Evolutionary conservation across 2,888 invertebrate species (phyloP).

Genomic region (Nipponacmea schrenckii): DNA sequence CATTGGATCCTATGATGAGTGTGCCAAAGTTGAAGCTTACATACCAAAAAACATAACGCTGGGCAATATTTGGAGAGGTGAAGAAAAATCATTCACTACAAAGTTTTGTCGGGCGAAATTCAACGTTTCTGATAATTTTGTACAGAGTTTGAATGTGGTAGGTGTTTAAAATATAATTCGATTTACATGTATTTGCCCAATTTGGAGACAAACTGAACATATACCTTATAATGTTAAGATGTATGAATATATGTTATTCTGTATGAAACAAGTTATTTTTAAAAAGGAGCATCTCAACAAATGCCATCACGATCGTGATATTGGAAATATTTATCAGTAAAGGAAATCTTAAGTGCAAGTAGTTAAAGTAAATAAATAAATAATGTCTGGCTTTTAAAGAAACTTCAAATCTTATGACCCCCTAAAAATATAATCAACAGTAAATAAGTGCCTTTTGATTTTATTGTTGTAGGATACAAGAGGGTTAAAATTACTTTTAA

Average conservation of each 20-base stretch:
- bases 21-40: constrained; percentile 31
- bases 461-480: constrained; percentile 34
- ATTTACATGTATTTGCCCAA: no score
- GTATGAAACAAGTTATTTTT: not conserved
- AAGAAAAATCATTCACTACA: constrained; percentile 27
- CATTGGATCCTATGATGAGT: constrained; percentile 50
- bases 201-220: not conserved
- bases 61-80: constrained; percentile 14
- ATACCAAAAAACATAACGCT: constrained; percentile 17
- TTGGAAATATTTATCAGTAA: no score
- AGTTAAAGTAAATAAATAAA: no score
- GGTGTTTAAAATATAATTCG: not conserved
- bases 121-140: constrained; percentile 29
- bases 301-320: no score
- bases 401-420: no score
- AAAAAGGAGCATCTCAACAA: no score
- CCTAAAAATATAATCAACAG: no score
- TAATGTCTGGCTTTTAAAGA: no score
- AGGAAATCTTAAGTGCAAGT: no score
- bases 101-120: constrained; percentile 46
- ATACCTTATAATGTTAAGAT: not conserved
- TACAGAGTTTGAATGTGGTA: constrained; percentile 11
- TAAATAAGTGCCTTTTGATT: not conserved
- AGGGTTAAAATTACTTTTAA: constrained; percentile 36
- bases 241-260: not conserved